Evolutionary conservation across 2,113 vertebrate genomes (phyloP).

Genomic region (Phalacrocorax brasilianus): DNA sequence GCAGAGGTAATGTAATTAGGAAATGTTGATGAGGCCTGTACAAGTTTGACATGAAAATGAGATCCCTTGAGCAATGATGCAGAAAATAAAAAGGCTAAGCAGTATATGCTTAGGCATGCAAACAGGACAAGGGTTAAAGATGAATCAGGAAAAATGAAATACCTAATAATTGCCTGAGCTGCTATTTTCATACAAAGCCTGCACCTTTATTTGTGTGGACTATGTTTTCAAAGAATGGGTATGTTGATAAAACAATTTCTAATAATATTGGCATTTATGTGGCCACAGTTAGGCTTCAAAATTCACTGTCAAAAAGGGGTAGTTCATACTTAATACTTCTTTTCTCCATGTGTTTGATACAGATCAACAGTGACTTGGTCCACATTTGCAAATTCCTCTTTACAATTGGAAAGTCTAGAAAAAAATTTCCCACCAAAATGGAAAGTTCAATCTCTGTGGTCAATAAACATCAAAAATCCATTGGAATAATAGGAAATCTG

Average conservation of each 20-base stretch:
- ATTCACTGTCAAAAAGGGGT: not conserved
- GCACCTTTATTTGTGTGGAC: not conserved
- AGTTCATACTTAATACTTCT: not conserved
- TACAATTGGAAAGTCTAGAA: not conserved
- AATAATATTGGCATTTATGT: not conserved
- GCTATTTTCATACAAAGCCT: not conserved
- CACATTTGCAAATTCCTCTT: not conserved
- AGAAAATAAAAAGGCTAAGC: not conserved
- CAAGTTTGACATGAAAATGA: not conserved
- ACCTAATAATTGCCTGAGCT: not conserved
- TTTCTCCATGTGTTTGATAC: not conserved
- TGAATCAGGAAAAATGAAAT: not conserved
- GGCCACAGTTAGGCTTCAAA: not conserved
- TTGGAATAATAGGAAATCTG: not conserved
- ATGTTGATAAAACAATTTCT: not conserved
- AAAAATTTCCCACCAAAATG: not conserved
- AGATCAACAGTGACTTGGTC: not conserved
- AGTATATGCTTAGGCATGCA: not conserved
- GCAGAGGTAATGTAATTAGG: not conserved
- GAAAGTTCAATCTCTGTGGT: not conserved
- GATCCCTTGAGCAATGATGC: not conserved
- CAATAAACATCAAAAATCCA: not conserved
- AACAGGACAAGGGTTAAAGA: not conserved
- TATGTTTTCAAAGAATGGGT: not conserved
- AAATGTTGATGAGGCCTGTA: not conserved